Conservation (phyloP, 1,140 invertebrate genomes). For the Drosophila grimshawi region DNA sequence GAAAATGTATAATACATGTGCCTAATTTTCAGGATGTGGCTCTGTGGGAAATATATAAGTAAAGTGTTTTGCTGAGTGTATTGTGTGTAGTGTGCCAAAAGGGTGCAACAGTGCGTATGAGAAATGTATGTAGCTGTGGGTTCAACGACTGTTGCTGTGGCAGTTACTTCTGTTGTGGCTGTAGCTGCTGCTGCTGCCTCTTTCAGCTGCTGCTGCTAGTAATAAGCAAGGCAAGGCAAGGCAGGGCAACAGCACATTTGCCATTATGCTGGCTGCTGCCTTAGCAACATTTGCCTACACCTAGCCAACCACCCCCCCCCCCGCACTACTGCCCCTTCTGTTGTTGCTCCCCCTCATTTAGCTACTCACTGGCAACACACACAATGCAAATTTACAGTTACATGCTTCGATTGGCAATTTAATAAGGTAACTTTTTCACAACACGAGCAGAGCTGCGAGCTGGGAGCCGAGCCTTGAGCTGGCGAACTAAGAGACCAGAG, state of each 20-base stretch:
- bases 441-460: constrained; percentile 14
- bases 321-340: neutral
- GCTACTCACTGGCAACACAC: constrained; percentile 50
- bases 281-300: constrained; percentile 57
- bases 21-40: too few species aligned
- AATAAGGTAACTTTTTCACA: constrained; percentile 79
- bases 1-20: too few species aligned
- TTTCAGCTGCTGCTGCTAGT: constrained; percentile 37
- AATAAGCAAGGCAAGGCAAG: constrained; percentile 29
- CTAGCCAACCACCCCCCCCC: neutral
- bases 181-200: constrained; percentile 16
- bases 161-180: neutral
- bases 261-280: constrained; percentile 51
- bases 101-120: constrained; percentile 79
- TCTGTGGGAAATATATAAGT: too few species aligned
- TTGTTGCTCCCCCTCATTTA: neutral
- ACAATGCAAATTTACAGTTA: constrained; percentile 83
- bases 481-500: constrained; percentile 39
- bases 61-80: neutral
- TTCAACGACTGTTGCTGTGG: constrained; percentile 18
- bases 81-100: constrained; percentile 24
- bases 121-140: constrained; percentile 52
- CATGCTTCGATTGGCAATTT: constrained; percentile 83
- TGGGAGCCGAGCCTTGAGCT: constrained; percentile 8
- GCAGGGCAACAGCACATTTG: constrained; percentile 17